Evolutionary conservation across 2,888 invertebrate genomes (phyloP), one percentile per base, ranked within the genome.

Genomic region (Acanthosepion pharaonis): DNA sequence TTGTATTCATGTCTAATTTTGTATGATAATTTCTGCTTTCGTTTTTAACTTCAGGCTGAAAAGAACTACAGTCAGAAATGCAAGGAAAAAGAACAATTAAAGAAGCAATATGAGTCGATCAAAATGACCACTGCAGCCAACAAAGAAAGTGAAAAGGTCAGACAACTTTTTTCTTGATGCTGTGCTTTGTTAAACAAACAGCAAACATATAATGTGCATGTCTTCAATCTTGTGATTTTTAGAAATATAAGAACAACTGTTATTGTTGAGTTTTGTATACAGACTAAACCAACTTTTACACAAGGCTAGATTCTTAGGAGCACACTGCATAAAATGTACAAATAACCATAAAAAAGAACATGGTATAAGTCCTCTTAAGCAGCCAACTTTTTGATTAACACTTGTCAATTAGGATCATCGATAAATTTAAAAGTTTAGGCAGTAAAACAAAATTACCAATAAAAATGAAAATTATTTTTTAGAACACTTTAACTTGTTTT

Each of bases 131-230:
- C 93, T 0, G 53, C 53, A 53, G 49, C 93, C 23, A 53, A 9
- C 51, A 92, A 93, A 93, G 93, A 93, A 53, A 93, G n/a, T 53
- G 93, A 93, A 28, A 93, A 93, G 93, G 93, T 93, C 28, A 51
- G 49, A 49, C 48, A 53, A 51, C 51, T 25, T 15, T 49, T 4
- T 25, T 28, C 25, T 92, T 92, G 51, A 11, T 28, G 28, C n/a
- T 78, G 6, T 78, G 8, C n/a, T 78, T 78, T 8, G n/a, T 9
- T 8, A 78, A 28, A 78, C n/a, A n/a, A 78, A 8, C 28, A 78
- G 8, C 78, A n/a, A n/a, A 28, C 8, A 51, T 15, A 11, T 6
- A 51, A 51, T 51, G 51, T 51, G 8, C 51, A 51, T 15, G 15
- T 51, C 8, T 51, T 15, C 5, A 8, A 51, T 15, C 51, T 51